Evolutionary conservation across 2,113 vertebrate species (phyloP).

Genomic region (Coregonus clupeaformis): DNA sequence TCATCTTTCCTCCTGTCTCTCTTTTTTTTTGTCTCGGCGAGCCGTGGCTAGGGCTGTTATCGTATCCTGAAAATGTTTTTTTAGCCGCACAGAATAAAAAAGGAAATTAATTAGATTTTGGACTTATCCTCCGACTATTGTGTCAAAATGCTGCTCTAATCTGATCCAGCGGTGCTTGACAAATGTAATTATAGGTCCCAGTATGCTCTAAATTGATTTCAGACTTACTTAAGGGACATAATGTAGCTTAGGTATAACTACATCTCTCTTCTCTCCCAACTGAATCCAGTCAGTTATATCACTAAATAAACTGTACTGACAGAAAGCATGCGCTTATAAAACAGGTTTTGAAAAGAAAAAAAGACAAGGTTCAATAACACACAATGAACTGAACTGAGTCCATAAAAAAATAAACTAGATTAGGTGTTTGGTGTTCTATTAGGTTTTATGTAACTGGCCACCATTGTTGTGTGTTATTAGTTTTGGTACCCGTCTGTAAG

Average conservation of each 20-base stretch:
- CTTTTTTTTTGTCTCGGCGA: neutral
- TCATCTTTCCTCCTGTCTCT: slow-evolving; percentile 60
- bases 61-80: slow-evolving; percentile 56
- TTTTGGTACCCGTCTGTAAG: neutral
- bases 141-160: slow-evolving; percentile 61
- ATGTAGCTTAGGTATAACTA: slow-evolving; percentile 51
- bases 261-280: neutral
- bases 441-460: neutral
- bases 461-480: neutral
- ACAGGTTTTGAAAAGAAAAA: no score
- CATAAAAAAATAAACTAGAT: neutral
- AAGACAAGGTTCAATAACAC: neutral
- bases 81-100: slow-evolving; percentile 60
- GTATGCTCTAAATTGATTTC: slow-evolving; percentile 53
- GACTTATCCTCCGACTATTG: slow-evolving; percentile 65
- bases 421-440: neutral
- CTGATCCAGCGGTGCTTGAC: slow-evolving; percentile 65
- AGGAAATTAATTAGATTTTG: slow-evolving; percentile 73
- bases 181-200: slow-evolving; percentile 65
- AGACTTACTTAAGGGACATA: slow-evolving; percentile 61
- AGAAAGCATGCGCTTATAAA: neutral
- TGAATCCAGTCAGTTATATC: neutral
- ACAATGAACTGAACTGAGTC: neutral
- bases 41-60: slow-evolving; percentile 50
- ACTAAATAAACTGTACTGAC: neutral